Evolutionary conservation across 1,140 invertebrate species (phyloP).

Genomic region (Popillia japonica): DNA sequence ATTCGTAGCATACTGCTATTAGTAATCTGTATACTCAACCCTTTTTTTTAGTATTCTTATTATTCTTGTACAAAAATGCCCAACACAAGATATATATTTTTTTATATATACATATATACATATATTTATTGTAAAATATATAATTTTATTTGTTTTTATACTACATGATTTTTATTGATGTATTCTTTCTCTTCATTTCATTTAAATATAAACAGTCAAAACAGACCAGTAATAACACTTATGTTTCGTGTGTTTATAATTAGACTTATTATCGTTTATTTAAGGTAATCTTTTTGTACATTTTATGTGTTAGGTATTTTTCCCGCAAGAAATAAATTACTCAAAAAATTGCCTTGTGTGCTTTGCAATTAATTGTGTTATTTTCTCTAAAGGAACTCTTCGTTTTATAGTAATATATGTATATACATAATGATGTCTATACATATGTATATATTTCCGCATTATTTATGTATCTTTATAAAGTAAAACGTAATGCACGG

Average conservation of each 20-base stretch:
- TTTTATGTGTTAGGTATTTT: constrained; percentile 38
- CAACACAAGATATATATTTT: constrained; percentile 37
- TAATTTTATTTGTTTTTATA: constrained; percentile 28
- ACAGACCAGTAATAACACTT: background rate
- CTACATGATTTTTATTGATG: constrained; percentile 10
- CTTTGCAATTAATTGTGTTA: constrained; percentile 34
- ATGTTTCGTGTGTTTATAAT: background rate
- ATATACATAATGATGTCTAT: constrained; percentile 26
- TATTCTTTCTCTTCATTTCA: background rate
- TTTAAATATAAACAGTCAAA: background rate
- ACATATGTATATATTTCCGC: constrained; percentile 35
- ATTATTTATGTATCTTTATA: constrained; percentile 29
- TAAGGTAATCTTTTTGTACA: background rate
- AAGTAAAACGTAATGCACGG: constrained; percentile 32
- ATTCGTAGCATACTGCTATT: constrained; percentile 51
- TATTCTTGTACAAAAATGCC: constrained; percentile 37
- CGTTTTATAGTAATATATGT: background rate
- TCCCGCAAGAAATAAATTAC: constrained; percentile 15
- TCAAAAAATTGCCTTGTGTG: constrained; percentile 35
- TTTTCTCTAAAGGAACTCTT: background rate
- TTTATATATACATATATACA: constrained; percentile 35
- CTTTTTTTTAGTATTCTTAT: constrained; percentile 39
- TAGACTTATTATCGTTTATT: background rate
- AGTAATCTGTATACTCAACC: constrained; percentile 51
- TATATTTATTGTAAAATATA: constrained; percentile 34